Percentiles rank a stretch among this genome's conserved stretches.
Conservation (phyloP, 2,888 invertebrate species). For the Asteroscopus sphinx region DNA sequence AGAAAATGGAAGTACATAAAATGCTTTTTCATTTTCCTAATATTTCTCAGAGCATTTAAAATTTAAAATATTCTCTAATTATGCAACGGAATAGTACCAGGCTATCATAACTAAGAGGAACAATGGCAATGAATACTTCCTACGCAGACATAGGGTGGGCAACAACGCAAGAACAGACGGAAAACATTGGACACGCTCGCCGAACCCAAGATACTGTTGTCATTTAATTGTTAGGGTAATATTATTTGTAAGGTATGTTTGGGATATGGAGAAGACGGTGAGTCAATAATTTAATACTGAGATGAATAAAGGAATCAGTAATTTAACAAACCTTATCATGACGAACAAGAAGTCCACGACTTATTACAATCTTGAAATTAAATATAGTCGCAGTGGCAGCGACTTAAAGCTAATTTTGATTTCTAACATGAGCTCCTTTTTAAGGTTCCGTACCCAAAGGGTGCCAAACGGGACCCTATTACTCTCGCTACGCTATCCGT, state of each 20-base stretch:
- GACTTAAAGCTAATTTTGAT: no score
- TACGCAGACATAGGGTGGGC: conserved; percentile 74
- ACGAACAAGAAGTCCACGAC: no score
- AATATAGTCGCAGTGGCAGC: no score
- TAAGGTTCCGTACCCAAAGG: no score
- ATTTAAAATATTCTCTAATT: conserved; percentile 42
- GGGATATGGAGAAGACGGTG: conserved; percentile 6
- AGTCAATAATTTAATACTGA: neutral
- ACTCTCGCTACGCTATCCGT: no score
- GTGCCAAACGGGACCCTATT: no score
- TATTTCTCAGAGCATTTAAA: conserved; percentile 25
- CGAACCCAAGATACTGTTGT: conserved; percentile 56
- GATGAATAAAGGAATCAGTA: neutral
- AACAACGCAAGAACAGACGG: conserved; percentile 78
- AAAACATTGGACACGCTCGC: conserved; percentile 80
- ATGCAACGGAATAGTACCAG: conserved; percentile 44
- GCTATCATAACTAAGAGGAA: conserved; percentile 49
- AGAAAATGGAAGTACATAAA: neutral
- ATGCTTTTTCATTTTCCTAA: conserved; percentile 5
- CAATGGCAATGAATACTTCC: conserved; percentile 70
- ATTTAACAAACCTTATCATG: no score
- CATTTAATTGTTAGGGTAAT: conserved; percentile 43
- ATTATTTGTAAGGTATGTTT: conserved; percentile 24
- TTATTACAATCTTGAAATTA: no score
- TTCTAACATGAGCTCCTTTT: no score